Base-by-base conservation (phyloP, 2,888 invertebrate genomes). In the Gonocerus acuteangulatus region DNA sequence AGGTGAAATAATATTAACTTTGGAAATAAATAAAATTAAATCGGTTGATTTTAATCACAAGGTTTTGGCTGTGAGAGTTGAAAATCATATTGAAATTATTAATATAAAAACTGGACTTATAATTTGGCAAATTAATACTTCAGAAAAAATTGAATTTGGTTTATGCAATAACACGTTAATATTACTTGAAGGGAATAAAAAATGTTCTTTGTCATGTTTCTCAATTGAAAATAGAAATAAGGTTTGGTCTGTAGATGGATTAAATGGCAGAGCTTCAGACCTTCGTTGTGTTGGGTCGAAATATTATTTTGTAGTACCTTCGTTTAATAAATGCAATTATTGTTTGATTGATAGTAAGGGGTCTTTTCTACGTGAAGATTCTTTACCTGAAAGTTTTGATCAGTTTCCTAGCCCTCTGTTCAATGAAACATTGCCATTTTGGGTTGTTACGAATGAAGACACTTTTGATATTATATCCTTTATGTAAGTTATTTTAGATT, bases 41-140 rank as follows among this genome's bases (percentile, higher is more conserved):
- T 34, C 44, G 2, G 11, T 57, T 32, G 57, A 57, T 57, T 57
- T 47, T 45, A 44, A 57, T n/a, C 19, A 27, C 18, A 57, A 27
- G 16, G 18, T 18, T 2, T 32, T 57, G 16, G 21, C 42, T n/a
- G 23, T 57, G 15, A 57, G 32, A n/a, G 32, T 57, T 7, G 57
- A 47, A 32, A 44, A 57, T 21, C 19, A 45, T 45, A 44, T 57
- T 47, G 57, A 57, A 44, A 57, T 57, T 57, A 34, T 57, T 15
- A 22, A 47, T 11, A 57, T 57, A 2, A 47, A 45, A 13, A 57
- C 45, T n/a, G 57, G 57, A 11, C 19, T 18, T 32, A 47, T 4
- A 23, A 13, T 57, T 9, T 23, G 2, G 19, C 19, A n/a, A 3
- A 47, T 57, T 19, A n/a, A 23, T 44, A 47, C 23, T 32, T 21